phyloP scores from a whole-genome alignment of 2,113 vertebrate genomes.

The Neomonachus schauinslandi region DNA sequence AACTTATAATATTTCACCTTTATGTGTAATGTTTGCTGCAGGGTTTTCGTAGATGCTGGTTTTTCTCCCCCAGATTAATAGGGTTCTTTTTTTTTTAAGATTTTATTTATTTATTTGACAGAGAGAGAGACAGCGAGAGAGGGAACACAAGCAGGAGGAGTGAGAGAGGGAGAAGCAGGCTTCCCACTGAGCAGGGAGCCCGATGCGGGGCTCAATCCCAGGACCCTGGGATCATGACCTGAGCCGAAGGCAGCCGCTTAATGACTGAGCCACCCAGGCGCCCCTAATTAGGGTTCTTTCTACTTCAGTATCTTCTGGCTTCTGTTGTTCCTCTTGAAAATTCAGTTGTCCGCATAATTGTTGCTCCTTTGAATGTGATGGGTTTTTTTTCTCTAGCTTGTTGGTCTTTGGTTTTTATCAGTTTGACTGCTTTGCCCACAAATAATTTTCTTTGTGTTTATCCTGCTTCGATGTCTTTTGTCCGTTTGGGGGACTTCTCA shows the following conservation, averaged over 20 bases:
- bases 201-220: no score
- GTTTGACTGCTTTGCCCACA: background rate
- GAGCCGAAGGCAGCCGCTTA: no score
- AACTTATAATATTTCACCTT: background rate
- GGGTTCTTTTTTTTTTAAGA: background rate
- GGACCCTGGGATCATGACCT: no score
- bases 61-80: accelerated
- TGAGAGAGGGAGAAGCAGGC: no score
- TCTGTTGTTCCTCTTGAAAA: background rate
- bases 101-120: no score
- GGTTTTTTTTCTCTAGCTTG: background rate
- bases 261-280: no score
- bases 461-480: background rate
- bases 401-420: background rate
- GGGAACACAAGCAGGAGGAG: no score
- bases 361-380: background rate
- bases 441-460: background rate
- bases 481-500: background rate
- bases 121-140: no score
- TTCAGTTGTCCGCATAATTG: no score
- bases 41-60: background rate
- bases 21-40: background rate
- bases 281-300: background rate
- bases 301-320: background rate
- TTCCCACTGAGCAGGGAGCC: no score